These are phyloP conservation scores for Xestobium rufovillosum DNA, from an alignment of 2,888 invertebrate species.

Conservation along the genomic window DNA sequence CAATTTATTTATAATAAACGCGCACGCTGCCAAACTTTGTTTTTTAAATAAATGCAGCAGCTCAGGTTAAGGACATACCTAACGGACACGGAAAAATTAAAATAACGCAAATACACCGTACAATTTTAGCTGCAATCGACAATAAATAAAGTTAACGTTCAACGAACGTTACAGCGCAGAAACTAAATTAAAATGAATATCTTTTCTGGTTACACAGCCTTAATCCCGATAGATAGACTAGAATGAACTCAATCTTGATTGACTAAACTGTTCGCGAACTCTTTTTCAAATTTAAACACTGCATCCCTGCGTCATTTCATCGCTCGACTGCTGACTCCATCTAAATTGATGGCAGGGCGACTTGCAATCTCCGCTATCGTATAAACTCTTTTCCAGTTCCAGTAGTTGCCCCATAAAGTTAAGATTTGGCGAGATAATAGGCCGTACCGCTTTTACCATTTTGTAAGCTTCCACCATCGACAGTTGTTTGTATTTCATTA, in stretches of 20 bases:
- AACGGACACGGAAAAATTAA: too few species aligned
- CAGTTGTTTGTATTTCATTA: slow-evolving; percentile 81
- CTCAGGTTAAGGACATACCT: slow-evolving; percentile 1
- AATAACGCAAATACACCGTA: too few species aligned
- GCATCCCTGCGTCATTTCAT: slow-evolving; percentile 49
- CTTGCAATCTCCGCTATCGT: slow-evolving; percentile 40
- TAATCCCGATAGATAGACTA: slow-evolving; percentile 37
- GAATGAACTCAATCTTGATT: slow-evolving; percentile 36
- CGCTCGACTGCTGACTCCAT: slow-evolving; percentile 48
- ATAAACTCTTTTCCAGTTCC: slow-evolving; percentile 69
- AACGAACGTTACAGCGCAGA: slow-evolving; percentile 1
- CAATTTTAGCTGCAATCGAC: slow-evolving; percentile 3
- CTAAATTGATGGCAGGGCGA: slow-evolving; percentile 45
- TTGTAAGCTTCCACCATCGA: slow-evolving; percentile 82
- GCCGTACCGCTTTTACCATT: slow-evolving; percentile 74
- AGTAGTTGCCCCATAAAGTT: slow-evolving; percentile 90
- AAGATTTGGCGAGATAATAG: slow-evolving; percentile 90
- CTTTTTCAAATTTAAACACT: slow-evolving; percentile 43
- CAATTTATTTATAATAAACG: too few species aligned
- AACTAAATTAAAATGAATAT: slow-evolving; percentile 27
- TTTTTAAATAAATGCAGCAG: slow-evolving; percentile 1
- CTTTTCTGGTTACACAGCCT: slow-evolving; percentile 42
- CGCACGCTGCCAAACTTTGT: not conserved
- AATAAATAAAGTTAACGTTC: slow-evolving; percentile 3
- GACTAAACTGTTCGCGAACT: slow-evolving; percentile 36